These are phyloP conservation scores for Epizoanthus rinbou DNA, from an alignment of 92 coral and sea anemone genomes.

Conservation along the genomic window DNA sequence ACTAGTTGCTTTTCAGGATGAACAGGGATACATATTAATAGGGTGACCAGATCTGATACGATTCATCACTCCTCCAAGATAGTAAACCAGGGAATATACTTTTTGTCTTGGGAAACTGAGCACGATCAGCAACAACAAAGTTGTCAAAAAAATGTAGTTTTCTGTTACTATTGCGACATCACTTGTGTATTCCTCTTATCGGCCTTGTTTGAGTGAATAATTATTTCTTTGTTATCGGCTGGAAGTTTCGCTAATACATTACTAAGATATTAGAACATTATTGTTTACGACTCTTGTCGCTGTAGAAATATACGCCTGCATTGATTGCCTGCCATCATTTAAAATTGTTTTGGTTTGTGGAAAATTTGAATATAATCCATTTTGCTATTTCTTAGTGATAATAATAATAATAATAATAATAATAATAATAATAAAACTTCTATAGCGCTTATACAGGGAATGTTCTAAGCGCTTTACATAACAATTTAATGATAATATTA, in stretches of 20 bases:
- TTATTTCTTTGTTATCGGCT: constrained; percentile 15
- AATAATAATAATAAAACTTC: too few species aligned
- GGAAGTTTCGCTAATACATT: neutral
- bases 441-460: too few species aligned
- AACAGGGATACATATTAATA: too few species aligned
- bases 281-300: constrained; percentile 21
- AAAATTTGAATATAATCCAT: neutral
- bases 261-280: constrained; percentile 12
- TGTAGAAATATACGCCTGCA: constrained; percentile 25
- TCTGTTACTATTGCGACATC: neutral
- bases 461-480: too few species aligned
- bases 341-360: neutral
- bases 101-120: neutral
- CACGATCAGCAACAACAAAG: neutral
- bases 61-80: too few species aligned
- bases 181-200: neutral
- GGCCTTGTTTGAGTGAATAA: neutral
- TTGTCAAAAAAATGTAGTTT: neutral
- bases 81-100: neutral
- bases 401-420: neutral
- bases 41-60: too few species aligned
- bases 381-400: neutral
- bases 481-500: neutral
- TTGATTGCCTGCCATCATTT: neutral
- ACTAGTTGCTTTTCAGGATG: too few species aligned